These are phyloP conservation scores for Rafetus swinhoei DNA, from an alignment of 2,113 vertebrate species.

Conservation along the genomic window DNA sequence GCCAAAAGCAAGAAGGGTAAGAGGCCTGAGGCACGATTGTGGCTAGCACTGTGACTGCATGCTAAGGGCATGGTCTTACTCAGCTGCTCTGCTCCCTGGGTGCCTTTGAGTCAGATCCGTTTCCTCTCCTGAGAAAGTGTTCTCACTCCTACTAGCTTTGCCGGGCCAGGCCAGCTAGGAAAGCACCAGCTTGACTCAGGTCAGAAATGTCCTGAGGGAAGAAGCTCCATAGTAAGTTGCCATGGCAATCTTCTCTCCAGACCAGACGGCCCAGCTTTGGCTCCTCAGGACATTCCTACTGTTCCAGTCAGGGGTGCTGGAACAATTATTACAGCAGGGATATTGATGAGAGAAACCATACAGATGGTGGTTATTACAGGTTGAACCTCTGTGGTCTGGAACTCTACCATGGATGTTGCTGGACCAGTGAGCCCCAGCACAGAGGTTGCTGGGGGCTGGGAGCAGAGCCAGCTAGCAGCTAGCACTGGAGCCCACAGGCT, in stretches of 20 bases:
- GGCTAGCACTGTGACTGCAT: neutral
- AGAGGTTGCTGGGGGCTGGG: too few relatives aligned
- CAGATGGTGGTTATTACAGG: too few relatives aligned
- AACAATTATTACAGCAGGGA: too few relatives aligned
- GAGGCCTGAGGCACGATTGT: rapidly evolving
- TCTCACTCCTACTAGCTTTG: neutral
- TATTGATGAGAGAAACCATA: too few relatives aligned
- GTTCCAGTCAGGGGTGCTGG: neutral
- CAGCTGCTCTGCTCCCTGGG: neutral
- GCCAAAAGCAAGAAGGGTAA: neutral
- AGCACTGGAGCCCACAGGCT: too few relatives aligned
- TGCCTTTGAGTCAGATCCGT: conserved; percentile 44
- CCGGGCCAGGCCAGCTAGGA: neutral
- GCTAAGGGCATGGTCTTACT: neutral
- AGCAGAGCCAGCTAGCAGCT: too few relatives aligned
- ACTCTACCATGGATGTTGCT: too few relatives aligned
- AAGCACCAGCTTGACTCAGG: neutral
- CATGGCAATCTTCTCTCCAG: neutral
- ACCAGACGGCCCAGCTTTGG: neutral
- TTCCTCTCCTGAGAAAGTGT: neutral
- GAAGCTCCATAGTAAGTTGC: neutral
- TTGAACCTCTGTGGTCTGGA: too few relatives aligned
- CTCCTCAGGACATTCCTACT: neutral
- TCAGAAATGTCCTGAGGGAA: conserved; percentile 9
- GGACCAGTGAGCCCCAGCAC: too few relatives aligned